Base-by-base conservation (phyloP, 2,797 vertebrate genomes). In the Atherinosoma microstoma region DNA sequence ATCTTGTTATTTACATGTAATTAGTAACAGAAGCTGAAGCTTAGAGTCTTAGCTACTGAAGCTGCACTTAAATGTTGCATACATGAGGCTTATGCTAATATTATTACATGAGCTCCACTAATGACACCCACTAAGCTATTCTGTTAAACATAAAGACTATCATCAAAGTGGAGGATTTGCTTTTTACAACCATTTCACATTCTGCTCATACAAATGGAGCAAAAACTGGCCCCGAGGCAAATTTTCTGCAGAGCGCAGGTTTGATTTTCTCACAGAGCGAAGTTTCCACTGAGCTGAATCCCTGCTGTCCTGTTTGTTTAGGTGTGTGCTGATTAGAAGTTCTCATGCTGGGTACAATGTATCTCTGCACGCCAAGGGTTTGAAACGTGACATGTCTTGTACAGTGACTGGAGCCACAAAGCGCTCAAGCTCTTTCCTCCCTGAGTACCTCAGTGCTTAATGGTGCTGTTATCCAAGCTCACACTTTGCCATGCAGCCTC, bases 301-400 rank as follows among this genome's bases (percentile, higher is more conserved):
- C 92, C 91, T 75, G 92, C 89, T 83, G 91, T 93, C 89, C 89
- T 95, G 94, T 95, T 95, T 95, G 91, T 94, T 95, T 94, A 95
- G 94, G 93, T 95, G 95, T 93, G 83, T 71, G 81, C 93, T 94
- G 94, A 95, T 95, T 94, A 94, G 93, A 94, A 93, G 92, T 94
- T 95, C 94, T 87, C 95, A 95, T 81, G 93, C 93, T 93, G 92
- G 79, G 92, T 86, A 87, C 89, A 75, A 88, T 87, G 89, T 91
- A 90, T 87, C 82, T 88, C 69, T 42, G 88, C 87, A 69, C 87
- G 85, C 86, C 84, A 2, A 84, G 89, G 85, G 84, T 89, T 87
- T 86, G 79, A 88, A 92, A 93, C 84, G 87, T 90, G 93, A 92
- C 92, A 91, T 82, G 90, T 91, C 89, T 94, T 92, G 86, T 92